Conservation (phyloP, 1,140 invertebrate species). For the Onthophagus taurus region DNA sequence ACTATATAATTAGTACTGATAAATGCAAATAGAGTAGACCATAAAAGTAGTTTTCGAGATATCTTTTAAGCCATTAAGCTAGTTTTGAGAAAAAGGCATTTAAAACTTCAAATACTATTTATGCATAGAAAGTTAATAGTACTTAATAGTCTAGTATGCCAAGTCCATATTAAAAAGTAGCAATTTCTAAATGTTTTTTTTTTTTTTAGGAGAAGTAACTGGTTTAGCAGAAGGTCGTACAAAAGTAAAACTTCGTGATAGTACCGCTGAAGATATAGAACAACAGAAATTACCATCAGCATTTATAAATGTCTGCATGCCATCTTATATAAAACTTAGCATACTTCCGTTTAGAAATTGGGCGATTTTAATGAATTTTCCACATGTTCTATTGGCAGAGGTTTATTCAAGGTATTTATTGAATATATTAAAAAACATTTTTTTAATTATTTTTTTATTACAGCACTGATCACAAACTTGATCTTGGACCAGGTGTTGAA, state of each 20-base stretch:
- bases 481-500: constrained; percentile 48
- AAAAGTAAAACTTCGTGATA: constrained; percentile 51
- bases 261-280: constrained; percentile 46
- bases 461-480: constrained; percentile 50
- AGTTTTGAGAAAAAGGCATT: too few relatives aligned
- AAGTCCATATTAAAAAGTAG: neutral
- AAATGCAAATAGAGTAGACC: too few relatives aligned
- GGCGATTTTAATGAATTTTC: constrained; percentile 54
- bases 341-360: constrained; percentile 64
- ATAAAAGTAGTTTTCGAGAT: too few relatives aligned
- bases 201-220: constrained; percentile 35
- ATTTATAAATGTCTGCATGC: constrained; percentile 46
- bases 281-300: constrained; percentile 48
- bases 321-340: constrained; percentile 48
- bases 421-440: constrained; percentile 2
- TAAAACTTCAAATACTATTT: too few relatives aligned
- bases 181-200: constrained; percentile 1
- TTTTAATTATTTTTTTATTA: constrained; percentile 24
- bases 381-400: constrained; percentile 64
- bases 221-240: constrained; percentile 56
- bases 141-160: too few relatives aligned
- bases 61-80: too few relatives aligned
- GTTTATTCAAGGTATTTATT: constrained; percentile 54
- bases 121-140: too few relatives aligned
- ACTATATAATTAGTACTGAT: too few relatives aligned